These are phyloP conservation scores for Bolinopsis microptera DNA, from an alignment of 37 sponge, comb jelly and placozoan species.

Conservation along the genomic window DNA sequence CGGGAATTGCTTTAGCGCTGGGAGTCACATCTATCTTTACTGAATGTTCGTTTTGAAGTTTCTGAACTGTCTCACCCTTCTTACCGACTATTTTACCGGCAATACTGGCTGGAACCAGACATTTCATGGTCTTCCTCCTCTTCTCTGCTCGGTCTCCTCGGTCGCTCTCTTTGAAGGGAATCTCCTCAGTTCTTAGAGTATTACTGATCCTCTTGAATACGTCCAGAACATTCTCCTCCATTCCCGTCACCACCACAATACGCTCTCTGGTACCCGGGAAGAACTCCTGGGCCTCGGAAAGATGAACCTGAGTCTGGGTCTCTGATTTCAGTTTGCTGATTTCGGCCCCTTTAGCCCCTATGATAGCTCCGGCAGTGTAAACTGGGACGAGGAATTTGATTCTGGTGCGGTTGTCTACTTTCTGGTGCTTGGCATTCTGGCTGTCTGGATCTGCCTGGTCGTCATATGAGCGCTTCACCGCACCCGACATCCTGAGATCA, in stretches of 20 bases:
- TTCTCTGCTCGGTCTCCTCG: constrained; percentile 8
- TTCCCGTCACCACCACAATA: constrained; percentile 15
- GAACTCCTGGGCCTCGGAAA: constrained; percentile 12
- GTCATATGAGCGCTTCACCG: constrained; percentile 6
- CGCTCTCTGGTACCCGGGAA: constrained; percentile 45
- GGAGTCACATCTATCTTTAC: constrained; percentile 42
- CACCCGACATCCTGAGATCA: constrained; percentile 14
- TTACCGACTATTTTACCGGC: constrained; percentile 12
- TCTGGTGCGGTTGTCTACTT: neutral
- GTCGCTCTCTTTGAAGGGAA: constrained; percentile 3
- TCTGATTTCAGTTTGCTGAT: constrained; percentile 10
- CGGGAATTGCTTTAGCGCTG: constrained; percentile 18
- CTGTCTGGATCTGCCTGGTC: neutral
- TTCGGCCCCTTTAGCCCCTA: constrained; percentile 25
- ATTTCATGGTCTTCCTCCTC: constrained; percentile 26
- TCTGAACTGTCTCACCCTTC: neutral
- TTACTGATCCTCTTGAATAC: constrained; percentile 54
- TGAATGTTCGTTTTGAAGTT: constrained; percentile 12
- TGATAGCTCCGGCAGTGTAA: constrained; percentile 42
- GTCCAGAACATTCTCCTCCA: constrained; percentile 12
- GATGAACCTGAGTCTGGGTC: constrained; percentile 31
- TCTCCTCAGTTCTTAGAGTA: constrained; percentile 29
- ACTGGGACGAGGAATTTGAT: constrained; percentile 50
- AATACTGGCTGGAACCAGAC: neutral
- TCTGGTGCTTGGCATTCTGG: neutral